Evolutionary conservation across 2,113 vertebrate genomes (phyloP), one percentile per base, ranked within the genome.

Genomic region (Etheostoma spectabile): DNA sequence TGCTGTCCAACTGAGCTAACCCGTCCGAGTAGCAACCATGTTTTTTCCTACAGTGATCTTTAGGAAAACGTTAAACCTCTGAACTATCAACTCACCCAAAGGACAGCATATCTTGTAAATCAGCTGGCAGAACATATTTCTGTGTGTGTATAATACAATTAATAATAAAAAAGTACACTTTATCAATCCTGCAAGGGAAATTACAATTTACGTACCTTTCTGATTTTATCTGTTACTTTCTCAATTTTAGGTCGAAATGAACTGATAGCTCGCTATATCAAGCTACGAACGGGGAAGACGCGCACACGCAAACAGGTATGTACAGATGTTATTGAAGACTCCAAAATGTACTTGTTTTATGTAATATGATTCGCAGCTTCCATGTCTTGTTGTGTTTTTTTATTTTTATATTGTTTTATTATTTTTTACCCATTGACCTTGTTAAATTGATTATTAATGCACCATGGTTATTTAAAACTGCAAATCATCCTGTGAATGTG

Each of bases 221-320:
- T 69, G 13, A 38, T 22, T 38, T n/a, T 22, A 53, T 35, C 21
- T 22, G 2, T 53, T 33, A 1, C 46, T 35, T 68, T 69, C 30
- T 69, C 49, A 35, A 56, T 77, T 72, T 12, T 18, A 99, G 97
- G 97, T 88, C 97, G 97, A 42, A 99, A 99, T 79, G 97, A 99
- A 94, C 88, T 99, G 94, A 99, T 99, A 7, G 97, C 97, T 56
- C 96, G 97, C 67, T 99, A 99, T 81, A 99, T 99, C 93, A 99
- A 99, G 80, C 88, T 99, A 75, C 96, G 97, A 84, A 98, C 97
- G 0, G 97, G 97, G 61, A 99, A 99, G 94, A 98, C 97, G 6
- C 95, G 97, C 83, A 98, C 97, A 4, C 96, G 97, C 83, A 99
- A 99, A 89, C 97, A 98, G 97, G 97, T 98, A 95, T 88, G 91